These are phyloP conservation scores for Ptychoptera albimana DNA, from an alignment of 2,888 invertebrate genomes.

Conservation along the genomic window DNA sequence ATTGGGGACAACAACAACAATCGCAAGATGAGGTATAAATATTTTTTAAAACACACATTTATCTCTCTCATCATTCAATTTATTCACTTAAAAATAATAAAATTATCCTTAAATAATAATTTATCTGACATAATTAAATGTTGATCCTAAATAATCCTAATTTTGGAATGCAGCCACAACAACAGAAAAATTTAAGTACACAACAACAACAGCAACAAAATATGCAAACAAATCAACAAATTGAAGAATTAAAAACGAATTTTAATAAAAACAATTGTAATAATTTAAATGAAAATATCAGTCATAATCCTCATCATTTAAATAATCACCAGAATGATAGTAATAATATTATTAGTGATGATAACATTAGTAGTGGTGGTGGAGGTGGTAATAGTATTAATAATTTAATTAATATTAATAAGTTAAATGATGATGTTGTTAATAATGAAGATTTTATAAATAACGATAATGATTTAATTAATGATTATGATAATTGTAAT, in stretches of 20 bases:
- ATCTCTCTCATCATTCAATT: no score
- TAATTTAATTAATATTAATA: background rate
- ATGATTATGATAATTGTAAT: background rate
- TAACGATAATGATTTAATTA: background rate
- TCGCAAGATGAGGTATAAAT: conserved; percentile 13
- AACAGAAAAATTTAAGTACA: background rate
- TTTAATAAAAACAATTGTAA: no score
- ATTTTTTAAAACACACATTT: background rate
- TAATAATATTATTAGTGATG: background rate
- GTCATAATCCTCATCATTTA: background rate
- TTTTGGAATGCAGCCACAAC: no score
- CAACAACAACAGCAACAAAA: background rate
- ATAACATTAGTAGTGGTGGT: background rate
- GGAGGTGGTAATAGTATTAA: conserved; percentile 1
- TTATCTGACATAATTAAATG: no score
- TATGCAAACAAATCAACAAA: background rate
- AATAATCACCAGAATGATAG: no score
- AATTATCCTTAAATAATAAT: no score
- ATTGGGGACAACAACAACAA: conserved; percentile 13
- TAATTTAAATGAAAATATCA: no score
- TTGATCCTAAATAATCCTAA: no score
- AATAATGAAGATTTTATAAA: background rate
- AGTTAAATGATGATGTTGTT: background rate
- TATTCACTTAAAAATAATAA: no score
- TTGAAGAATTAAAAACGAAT: background rate